Conservation (phyloP, 2,888 invertebrate genomes). For the Aromia moschata region DNA sequence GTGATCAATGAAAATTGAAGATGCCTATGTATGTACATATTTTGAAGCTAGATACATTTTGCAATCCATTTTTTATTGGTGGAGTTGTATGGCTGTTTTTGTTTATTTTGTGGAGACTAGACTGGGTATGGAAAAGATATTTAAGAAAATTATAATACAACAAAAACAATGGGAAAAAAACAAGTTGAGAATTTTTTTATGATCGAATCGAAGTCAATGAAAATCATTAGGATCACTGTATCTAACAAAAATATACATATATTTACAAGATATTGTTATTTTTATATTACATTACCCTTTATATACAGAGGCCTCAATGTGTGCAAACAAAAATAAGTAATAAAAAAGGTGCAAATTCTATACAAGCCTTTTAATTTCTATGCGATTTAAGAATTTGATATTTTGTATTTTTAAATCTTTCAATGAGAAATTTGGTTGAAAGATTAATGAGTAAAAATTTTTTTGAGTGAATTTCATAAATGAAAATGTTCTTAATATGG, state of each 20-base stretch:
- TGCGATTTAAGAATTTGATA: slow-evolving; percentile 14
- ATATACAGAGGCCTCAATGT: slow-evolving; percentile 5
- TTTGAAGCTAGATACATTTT: slow-evolving; percentile 31
- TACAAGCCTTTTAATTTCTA: slow-evolving; percentile 9
- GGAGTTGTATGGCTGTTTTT: slow-evolving; percentile 1
- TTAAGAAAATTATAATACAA: background rate
- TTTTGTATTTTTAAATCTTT: no score
- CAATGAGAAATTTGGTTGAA: no score
- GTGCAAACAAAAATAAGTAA: slow-evolving; percentile 14
- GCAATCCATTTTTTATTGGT: slow-evolving; percentile 22
- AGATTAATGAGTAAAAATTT: no score
- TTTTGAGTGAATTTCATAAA: no score
- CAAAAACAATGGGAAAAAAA: background rate
- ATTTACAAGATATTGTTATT: background rate
- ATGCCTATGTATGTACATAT: slow-evolving; percentile 44
- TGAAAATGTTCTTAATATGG: no score
- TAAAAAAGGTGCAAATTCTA: slow-evolving; percentile 15
- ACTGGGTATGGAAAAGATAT: slow-evolving; percentile 29
- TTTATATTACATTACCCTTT: slow-evolving; percentile 14
- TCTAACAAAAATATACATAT: no score
- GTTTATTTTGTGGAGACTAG: slow-evolving; percentile 21
- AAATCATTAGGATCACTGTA: no score
- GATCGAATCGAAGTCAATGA: no score
- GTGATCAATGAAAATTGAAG: slow-evolving; percentile 20
- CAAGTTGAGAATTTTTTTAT: no score